Percentiles rank a stretch among this genome's conserved stretches.
phyloP scores from a whole-genome alignment of 2,797 vertebrate genomes.

The Anolis apletophallus region DNA sequence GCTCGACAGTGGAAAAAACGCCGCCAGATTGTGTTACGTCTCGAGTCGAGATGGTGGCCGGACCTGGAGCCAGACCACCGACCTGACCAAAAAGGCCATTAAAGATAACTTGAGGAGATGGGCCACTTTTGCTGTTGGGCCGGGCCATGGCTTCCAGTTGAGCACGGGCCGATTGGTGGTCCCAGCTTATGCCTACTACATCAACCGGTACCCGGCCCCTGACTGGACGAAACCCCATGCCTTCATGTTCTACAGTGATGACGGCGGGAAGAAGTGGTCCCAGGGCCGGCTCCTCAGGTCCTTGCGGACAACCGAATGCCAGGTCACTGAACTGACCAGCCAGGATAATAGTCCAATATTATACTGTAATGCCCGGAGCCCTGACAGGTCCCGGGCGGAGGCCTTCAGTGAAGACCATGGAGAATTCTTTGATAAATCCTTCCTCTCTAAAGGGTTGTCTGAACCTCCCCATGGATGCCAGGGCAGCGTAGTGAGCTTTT shows the following conservation, averaged over 20 bases:
- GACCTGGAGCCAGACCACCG: conserved; percentile 81
- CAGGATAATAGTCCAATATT: conserved; percentile 72
- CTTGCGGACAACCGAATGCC: conserved; percentile 81
- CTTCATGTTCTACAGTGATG: conserved; percentile 89
- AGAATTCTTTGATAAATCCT: conserved; percentile 76
- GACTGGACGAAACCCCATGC: conserved; percentile 78
- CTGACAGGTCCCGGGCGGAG: conserved; percentile 77
- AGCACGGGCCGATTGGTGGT: conserved; percentile 85
- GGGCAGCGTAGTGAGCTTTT: conserved; percentile 91
- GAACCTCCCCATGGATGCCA: conserved; percentile 87
- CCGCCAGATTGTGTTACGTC: conserved; percentile 85
- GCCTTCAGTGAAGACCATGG: conserved; percentile 84
- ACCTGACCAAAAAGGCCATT: conserved; percentile 85
- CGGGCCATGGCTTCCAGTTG: conserved; percentile 90
- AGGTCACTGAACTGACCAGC: conserved; percentile 86
- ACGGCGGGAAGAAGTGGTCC: conserved; percentile 85
- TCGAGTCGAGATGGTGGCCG: conserved; percentile 82
- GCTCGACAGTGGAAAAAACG: conserved; percentile 80
- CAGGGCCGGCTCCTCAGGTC: conserved; percentile 68
- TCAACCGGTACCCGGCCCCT: conserved; percentile 58
- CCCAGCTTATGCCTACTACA: conserved; percentile 83
- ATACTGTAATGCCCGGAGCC: conserved; percentile 89
- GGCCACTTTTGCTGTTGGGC: conserved; percentile 94
- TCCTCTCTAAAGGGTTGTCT: conserved; percentile 71
- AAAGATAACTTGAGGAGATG: conserved; percentile 79